Base-by-base conservation (phyloP, 2,888 invertebrate genomes). In the Cheiracanthium punctorium region DNA sequence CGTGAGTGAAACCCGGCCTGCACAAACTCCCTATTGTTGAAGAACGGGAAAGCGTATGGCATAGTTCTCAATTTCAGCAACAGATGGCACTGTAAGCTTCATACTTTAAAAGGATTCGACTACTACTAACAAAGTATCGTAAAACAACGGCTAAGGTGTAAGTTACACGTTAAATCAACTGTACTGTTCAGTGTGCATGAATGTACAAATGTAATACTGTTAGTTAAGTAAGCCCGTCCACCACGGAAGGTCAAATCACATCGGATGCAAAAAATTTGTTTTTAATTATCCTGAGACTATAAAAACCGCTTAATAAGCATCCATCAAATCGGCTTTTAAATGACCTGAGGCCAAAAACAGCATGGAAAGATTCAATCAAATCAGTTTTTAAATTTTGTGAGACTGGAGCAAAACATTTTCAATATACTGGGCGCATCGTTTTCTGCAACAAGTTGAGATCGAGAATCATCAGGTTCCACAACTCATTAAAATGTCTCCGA, bases 381-480 rank as follows among this genome's bases (percentile, higher is more conserved):
- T 69, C 5, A 7, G 69, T 8, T 69, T 69, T 69, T 33, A 33
- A 33, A 17, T 69, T 30, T 69, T n/a, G 7, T 33, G 32, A 33
- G 69, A 69, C 33, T 32, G 69, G 33, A 10, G 14, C 32, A 69
- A 69, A 69, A 69, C 32, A 69, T 69, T 12, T 69, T 69, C 33
- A 69, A 69, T 69, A 32, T 69, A n/a, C n/a, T n/a, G 32, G 30
- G 33, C 20, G 14, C 33, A 69, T n/a, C n/a, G 17, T 33, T 33
- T 30, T 0, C 12, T 33, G 33, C 69, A n/a, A 32, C 69, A 69
- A 69, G 69, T 0, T 69, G 69, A 69, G 14, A 69, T 69, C 33
- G 33, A 69, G 33, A 69, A 32, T 32, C 69, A 32, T 17, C 17
- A 30, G 30, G 33, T 69, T 69, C 69, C 17, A 69, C 33, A 32